Conservation (phyloP, 2,888 invertebrate species). For the Lumbricus terrestris region DNA sequence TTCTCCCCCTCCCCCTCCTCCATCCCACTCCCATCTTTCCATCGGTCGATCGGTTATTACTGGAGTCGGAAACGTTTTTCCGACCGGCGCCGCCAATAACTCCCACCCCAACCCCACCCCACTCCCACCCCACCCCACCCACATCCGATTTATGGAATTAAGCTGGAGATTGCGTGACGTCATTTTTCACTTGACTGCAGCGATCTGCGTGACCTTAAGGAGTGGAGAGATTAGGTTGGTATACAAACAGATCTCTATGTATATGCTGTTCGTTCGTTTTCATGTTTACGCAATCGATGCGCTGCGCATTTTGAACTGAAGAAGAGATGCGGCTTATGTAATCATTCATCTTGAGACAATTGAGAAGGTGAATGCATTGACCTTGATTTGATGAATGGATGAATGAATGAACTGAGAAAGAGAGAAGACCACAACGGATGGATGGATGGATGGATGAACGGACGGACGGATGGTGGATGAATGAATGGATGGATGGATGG, state of each 20-base stretch:
- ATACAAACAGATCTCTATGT: background rate
- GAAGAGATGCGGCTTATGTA: background rate
- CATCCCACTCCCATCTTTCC: background rate
- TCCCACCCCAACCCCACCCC: too few relatives aligned
- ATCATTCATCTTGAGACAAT: background rate
- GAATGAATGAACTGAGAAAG: background rate
- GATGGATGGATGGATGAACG: background rate
- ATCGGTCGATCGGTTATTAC: background rate
- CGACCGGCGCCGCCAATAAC: background rate
- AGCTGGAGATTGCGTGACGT: background rate
- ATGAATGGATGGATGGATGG: background rate
- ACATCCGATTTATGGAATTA: constrained; percentile 3
- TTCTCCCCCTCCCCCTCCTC: too few relatives aligned
- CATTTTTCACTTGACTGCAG: constrained; percentile 3
- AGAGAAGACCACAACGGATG: background rate
- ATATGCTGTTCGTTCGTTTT: background rate
- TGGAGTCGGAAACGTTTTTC: background rate
- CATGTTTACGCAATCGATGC: background rate
- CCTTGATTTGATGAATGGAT: background rate
- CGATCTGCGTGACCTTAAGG: background rate
- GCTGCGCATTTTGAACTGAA: background rate
- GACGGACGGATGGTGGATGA: background rate
- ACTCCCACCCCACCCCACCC: too few relatives aligned
- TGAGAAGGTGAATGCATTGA: background rate
- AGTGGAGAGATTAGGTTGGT: background rate